Evolutionary conservation across 1,140 invertebrate genomes (phyloP).

Genomic region (Hyles vespertilio): DNA sequence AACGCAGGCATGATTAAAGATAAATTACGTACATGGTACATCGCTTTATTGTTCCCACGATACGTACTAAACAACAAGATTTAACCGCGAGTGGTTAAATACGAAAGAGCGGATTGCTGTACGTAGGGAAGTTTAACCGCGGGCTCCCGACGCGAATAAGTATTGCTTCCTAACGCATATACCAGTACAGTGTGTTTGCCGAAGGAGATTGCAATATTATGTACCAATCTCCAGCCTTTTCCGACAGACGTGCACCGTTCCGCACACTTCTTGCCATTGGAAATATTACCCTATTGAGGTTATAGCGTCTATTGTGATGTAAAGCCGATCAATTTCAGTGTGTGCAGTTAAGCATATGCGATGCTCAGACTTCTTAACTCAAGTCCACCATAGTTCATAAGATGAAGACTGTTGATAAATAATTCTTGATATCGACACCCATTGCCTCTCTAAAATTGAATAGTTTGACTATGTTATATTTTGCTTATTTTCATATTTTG

Average conservation of each 20-base stretch:
- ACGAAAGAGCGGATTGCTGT: slow-evolving; percentile 63
- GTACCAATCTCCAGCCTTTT: slow-evolving; percentile 58
- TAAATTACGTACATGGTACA: no score
- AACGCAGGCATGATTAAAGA: no score
- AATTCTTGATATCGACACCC: no score
- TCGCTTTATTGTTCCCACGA: no score
- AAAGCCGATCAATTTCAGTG: slow-evolving; percentile 3
- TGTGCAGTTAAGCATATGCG: no score
- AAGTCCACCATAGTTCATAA: no score
- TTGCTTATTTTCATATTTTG: no score
- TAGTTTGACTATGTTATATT: no score
- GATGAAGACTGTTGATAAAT: no score
- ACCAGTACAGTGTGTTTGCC: slow-evolving; percentile 45
- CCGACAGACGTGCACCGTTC: slow-evolving; percentile 37
- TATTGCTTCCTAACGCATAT: slow-evolving; percentile 47
- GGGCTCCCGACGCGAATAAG: slow-evolving; percentile 34
- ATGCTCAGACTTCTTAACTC: no score
- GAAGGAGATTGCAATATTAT: slow-evolving; percentile 67
- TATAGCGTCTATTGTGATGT: slow-evolving; percentile 21
- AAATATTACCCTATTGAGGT: slow-evolving; percentile 55
- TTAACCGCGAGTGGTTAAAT: slow-evolving; percentile 50
- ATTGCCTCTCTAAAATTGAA: no score
- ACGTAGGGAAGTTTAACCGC: slow-evolving; percentile 51
- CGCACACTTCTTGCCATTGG: slow-evolving; percentile 36
- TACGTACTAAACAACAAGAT: slow-evolving; percentile 32